Evolutionary conservation across 2,113 vertebrate genomes (phyloP).

Genomic region (Smithornis capensis): DNA sequence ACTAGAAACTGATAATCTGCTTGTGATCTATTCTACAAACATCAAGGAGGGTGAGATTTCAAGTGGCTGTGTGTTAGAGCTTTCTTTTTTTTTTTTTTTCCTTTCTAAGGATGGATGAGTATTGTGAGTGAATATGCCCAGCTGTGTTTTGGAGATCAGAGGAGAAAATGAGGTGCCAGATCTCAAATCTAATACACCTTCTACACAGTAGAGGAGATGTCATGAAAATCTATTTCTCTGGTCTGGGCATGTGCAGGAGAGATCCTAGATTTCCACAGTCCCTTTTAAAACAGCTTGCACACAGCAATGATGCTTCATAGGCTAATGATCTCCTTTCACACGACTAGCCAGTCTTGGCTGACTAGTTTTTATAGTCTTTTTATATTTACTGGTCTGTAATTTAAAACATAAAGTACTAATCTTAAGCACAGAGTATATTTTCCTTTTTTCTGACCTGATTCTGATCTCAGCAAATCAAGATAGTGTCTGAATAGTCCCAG

Average conservation of each 20-base stretch:
- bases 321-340: background rate
- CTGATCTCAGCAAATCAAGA: background rate
- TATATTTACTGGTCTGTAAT: background rate
- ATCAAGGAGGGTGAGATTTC: fast-evolving
- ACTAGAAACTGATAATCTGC: background rate
- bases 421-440: background rate
- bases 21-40: background rate
- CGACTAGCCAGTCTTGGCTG: background rate
- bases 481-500: background rate
- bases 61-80: background rate
- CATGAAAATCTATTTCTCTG: background rate
- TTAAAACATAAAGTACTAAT: background rate
- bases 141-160: background rate
- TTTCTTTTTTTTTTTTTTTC: background rate
- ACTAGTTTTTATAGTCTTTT: background rate
- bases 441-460: background rate
- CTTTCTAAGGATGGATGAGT: background rate
- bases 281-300: background rate
- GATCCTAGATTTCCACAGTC: background rate
- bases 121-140: background rate
- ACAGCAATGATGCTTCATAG: background rate
- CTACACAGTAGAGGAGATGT: background rate
- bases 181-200: background rate
- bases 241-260: background rate
- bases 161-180: background rate